Evolutionary conservation across 2,888 invertebrate species (phyloP).

Genomic region (Apamea sordens): DNA sequence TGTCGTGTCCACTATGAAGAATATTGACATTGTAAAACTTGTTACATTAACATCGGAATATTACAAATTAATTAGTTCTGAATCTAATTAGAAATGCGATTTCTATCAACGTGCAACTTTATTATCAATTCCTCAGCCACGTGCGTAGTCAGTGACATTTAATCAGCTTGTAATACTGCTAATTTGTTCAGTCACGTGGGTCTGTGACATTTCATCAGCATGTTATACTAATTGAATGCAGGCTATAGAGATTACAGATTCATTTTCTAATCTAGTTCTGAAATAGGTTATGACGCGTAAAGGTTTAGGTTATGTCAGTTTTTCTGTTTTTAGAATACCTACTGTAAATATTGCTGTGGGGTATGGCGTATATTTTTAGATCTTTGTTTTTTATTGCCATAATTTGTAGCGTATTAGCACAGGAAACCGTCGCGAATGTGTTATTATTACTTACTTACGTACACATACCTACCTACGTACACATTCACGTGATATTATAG

Average conservation of each 20-base stretch:
- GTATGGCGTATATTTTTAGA: background rate
- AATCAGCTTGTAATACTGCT: constrained; percentile 8
- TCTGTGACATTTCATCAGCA: constrained; percentile 18
- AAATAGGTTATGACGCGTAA: background rate
- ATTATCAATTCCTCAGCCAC: constrained; percentile 31
- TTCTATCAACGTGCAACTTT: constrained; percentile 10
- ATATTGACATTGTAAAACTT: background rate
- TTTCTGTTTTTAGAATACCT: background rate
- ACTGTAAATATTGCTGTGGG: background rate
- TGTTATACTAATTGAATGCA: constrained; percentile 40
- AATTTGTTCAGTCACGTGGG: constrained; percentile 28
- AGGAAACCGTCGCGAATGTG: background rate
- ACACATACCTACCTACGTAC: too few relatives aligned
- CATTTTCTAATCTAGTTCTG: constrained; percentile 9
- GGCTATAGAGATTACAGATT: constrained; percentile 32
- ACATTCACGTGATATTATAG: too few relatives aligned
- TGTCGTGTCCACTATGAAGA: background rate
- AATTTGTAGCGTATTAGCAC: background rate
- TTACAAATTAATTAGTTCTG: constrained; percentile 42
- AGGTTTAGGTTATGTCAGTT: background rate
- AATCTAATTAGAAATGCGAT: constrained; percentile 50
- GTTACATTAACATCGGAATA: constrained; percentile 8
- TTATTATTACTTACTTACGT: background rate
- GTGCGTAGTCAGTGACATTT: constrained; percentile 21
- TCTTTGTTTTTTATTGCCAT: background rate